phyloP scores from a whole-genome alignment of 2,888 invertebrate genomes.

The Amphipyra berbera region DNA sequence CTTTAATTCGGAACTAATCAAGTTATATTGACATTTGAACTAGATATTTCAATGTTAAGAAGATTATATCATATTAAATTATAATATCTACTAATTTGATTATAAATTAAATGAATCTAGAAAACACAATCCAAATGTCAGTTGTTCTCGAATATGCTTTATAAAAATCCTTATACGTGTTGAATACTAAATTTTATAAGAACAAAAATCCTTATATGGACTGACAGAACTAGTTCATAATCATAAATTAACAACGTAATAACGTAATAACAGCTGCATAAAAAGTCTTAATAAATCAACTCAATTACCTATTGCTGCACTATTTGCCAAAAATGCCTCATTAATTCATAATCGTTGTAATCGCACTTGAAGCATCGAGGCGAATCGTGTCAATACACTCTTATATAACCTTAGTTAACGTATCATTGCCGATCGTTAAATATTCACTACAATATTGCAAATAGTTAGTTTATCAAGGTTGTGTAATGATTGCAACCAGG shows the following conservation, averaged over 20 bases:
- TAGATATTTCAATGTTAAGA: slow-evolving; percentile 22
- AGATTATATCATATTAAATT: not conserved
- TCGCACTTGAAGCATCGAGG: slow-evolving; percentile 32
- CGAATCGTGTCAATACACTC: slow-evolving; percentile 44
- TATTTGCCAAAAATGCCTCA: slow-evolving; percentile 23
- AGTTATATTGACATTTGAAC: slow-evolving; percentile 22
- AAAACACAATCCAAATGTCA: slow-evolving; percentile 17
- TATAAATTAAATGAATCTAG: not conserved
- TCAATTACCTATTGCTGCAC: slow-evolving; percentile 24
- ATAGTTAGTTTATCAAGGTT: slow-evolving; percentile 41
- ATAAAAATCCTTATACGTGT: not conserved
- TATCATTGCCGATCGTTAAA: slow-evolving; percentile 32
- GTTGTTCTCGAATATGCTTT: not conserved
- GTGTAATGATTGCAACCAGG: slow-evolving; percentile 37
- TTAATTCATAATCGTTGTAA: slow-evolving; percentile 35
- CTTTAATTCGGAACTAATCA: slow-evolving; percentile 8
- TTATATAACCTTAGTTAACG: slow-evolving; percentile 44
- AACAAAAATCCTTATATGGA: not conserved
- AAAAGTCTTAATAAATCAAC: slow-evolving; percentile 17
- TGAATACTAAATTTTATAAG: not conserved
- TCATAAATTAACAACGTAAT: not conserved
- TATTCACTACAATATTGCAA: slow-evolving; percentile 48
- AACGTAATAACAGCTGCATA: slow-evolving; percentile 1
- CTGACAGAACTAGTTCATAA: slow-evolving; percentile 7
- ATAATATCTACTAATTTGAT: not conserved